phyloP scores from a whole-genome alignment of 2,888 invertebrate genomes.

The Volucella bombylans region DNA sequence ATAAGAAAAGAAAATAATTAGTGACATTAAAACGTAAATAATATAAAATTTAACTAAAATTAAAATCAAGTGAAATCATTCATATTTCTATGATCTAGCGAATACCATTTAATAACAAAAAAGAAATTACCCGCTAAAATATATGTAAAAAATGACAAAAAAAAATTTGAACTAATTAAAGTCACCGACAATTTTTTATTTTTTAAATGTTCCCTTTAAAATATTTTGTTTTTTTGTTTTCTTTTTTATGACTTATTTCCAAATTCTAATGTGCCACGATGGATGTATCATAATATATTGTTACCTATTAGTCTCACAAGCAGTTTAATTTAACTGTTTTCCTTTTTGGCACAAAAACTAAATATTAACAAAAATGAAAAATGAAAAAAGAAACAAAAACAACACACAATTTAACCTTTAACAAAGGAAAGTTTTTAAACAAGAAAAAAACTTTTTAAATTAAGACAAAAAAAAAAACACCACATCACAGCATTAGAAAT shows the following conservation, averaged over 20 bases:
- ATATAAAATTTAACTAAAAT: slow-evolving; percentile 18
- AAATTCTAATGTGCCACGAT: background rate
- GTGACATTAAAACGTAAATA: slow-evolving; percentile 35
- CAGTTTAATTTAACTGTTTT: background rate
- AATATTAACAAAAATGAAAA: slow-evolving; percentile 39
- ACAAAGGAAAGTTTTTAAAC: too few species aligned
- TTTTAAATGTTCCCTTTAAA: background rate
- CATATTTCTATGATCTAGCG: slow-evolving; percentile 61
- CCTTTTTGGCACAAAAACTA: slow-evolving; percentile 43
- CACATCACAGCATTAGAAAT: slow-evolving; percentile 55
- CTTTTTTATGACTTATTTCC: slow-evolving; percentile 28
- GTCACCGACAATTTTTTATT: slow-evolving; percentile 3
- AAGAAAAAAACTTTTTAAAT: slow-evolving; percentile 18
- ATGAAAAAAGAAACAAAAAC: background rate
- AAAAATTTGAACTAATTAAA: slow-evolving; percentile 22
- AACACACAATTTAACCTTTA: too few species aligned
- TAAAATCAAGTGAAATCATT: slow-evolving; percentile 28
- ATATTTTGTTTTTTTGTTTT: background rate
- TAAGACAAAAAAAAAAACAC: slow-evolving; percentile 30
- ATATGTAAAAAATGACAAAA: slow-evolving; percentile 6
- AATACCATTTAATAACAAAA: slow-evolving; percentile 25
- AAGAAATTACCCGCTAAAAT: slow-evolving; percentile 35
- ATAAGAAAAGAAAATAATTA: slow-evolving; percentile 58
- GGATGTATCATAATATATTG: slow-evolving; percentile 1
- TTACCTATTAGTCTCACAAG: slow-evolving; percentile 3